A percentile compares a stretch with the other conserved stretches of the same genome.
These are phyloP conservation scores for Alligator sinensis DNA, from an alignment of 2,113 vertebrate species.

Conservation along the genomic window DNA sequence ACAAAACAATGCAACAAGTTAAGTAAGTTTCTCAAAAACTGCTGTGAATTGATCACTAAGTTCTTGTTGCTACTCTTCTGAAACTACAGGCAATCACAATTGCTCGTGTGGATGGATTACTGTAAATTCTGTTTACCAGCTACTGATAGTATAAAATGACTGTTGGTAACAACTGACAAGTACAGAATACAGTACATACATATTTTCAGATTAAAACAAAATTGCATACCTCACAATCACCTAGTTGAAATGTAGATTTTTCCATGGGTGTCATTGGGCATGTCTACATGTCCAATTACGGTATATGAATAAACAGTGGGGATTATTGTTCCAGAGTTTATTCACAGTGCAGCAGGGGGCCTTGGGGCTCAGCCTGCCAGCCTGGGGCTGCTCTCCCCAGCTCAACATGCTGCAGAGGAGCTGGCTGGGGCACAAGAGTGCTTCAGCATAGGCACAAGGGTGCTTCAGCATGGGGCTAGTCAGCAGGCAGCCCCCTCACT, in stretches of 20 bases:
- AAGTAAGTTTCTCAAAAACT: constrained; percentile 37
- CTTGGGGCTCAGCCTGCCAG: too few species aligned
- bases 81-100: constrained; percentile 39
- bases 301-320: too few species aligned
- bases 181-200: background rate
- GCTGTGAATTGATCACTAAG: constrained; percentile 43
- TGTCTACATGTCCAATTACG: too few species aligned
- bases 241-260: background rate
- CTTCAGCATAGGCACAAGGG: too few species aligned
- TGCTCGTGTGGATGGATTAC: constrained; percentile 46
- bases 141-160: background rate
- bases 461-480: too few species aligned
- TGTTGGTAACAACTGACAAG: constrained; percentile 14
- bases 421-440: too few species aligned
- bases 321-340: too few species aligned
- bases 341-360: too few species aligned
- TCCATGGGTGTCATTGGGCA: background rate
- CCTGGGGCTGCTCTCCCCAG: too few species aligned
- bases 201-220: background rate
- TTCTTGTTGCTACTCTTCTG: constrained; percentile 58
- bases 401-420: too few species aligned
- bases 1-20: constrained; percentile 27
- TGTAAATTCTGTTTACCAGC: constrained; percentile 54
- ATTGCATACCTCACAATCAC: background rate
- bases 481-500: too few species aligned